Evolutionary conservation across 2,888 invertebrate genomes (phyloP), one percentile per base, ranked within the genome.

Genomic region (Sarcophaga caerulescens): DNA sequence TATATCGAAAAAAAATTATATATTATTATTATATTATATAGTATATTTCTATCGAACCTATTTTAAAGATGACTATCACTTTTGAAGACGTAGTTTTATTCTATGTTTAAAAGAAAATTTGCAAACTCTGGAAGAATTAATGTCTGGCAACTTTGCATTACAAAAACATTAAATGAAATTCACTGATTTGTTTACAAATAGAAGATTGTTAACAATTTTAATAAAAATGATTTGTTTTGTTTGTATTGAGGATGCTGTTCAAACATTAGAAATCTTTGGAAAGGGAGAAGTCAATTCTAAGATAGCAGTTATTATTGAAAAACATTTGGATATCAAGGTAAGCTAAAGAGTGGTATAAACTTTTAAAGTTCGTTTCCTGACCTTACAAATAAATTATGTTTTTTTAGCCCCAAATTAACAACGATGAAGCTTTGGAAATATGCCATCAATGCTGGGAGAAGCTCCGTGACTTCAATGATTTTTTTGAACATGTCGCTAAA

Each of bases 371-470:
- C 17, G 10, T 52, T 14, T 0, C 10, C 12, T 25, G 45, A 73
- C 1, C 3, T n/a, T 35, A 17, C n/a, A 19, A 10, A 63, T 0
- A 23, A 63, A 45, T 17, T 23, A n/a, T 71, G 10, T 10, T 25
- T 82, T 47, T 75, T 25, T 35, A 93, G 93, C 90, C 91, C 0
- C 85, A 89, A 87, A 88, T 90, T 25, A 75, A 57, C 12, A 89
- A 90, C 83, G 91, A 93, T 10, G 88, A 90, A 81, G 90, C 91
- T 4, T 91, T 90, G 68, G 90, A 90, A 45, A 90, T 93, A 76
- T 93, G 93, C 84, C 89, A 90, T 70, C 88, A 89, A n/a, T 93
- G 93, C 85, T 93, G 92, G 92, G 88, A 89, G n/a, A 91, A 91
- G 81, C 90, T 92, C 6, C 89, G 89, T 1, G 90, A 90, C 75